Percentiles rank a stretch among this genome's conserved stretches.
Conservation (phyloP, 2,113 vertebrate species). For the Thomomys bottae region DNA sequence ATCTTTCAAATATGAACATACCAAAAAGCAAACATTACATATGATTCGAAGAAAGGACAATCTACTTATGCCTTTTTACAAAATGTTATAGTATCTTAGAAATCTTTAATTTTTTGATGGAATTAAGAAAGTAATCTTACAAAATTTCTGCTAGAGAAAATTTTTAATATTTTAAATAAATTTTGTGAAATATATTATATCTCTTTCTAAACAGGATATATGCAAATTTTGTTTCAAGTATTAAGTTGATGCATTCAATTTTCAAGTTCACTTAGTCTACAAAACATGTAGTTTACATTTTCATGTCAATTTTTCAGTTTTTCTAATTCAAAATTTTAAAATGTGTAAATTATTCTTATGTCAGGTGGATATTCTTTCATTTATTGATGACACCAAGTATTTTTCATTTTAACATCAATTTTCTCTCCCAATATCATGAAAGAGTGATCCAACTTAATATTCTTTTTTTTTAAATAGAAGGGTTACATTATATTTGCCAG, state of each 20-base stretch:
- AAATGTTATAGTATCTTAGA: slow-evolving; percentile 48
- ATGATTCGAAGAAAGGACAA: slow-evolving; percentile 15
- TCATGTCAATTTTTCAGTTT: neutral
- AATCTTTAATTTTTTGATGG: slow-evolving; percentile 37
- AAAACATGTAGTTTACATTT: neutral
- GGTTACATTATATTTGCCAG: too few species aligned
- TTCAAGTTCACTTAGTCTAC: neutral
- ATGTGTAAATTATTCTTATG: too few species aligned
- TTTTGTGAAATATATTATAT: too few species aligned
- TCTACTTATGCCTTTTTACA: slow-evolving; percentile 38
- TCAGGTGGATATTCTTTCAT: neutral
- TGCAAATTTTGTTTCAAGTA: too few species aligned
- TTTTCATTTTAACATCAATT: neutral
- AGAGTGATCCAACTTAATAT: neutral
- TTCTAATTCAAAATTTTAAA: neutral
- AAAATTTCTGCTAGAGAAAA: too few species aligned
- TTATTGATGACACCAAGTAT: neutral
- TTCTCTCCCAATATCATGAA: neutral
- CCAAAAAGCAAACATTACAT: slow-evolving; percentile 55
- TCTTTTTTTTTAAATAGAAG: too few species aligned
- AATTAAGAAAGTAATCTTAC: slow-evolving; percentile 42
- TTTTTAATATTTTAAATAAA: too few species aligned
- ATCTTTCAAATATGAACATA: slow-evolving; percentile 63
- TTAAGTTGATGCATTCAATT: too few species aligned
- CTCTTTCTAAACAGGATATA: too few species aligned